Percentiles rank a stretch among this genome's conserved stretches.
phyloP scores from a whole-genome alignment of 2,113 vertebrate species.

The Atlantisia rogersi region DNA sequence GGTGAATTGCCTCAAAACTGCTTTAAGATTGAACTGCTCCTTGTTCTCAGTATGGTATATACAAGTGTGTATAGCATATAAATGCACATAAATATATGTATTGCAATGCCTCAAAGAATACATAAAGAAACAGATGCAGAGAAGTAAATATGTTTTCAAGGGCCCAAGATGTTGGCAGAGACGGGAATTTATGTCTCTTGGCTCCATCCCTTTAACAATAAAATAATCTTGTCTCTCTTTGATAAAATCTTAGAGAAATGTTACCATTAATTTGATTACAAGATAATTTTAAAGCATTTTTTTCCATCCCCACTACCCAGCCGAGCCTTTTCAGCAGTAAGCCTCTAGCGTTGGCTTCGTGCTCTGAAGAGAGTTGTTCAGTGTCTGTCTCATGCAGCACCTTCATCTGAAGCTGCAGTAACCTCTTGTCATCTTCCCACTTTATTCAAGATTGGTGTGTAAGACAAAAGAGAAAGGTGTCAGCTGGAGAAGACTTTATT shows the following conservation, averaged over 20 bases:
- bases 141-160: not conserved
- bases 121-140: not conserved
- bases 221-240: not conserved
- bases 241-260: not conserved
- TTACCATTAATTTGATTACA: not conserved
- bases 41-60: not conserved
- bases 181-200: not conserved
- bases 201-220: not conserved
- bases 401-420: not conserved
- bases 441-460: conserved; percentile 13
- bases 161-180: not conserved
- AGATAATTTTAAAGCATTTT: not conserved
- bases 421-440: not conserved
- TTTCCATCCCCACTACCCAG: not conserved
- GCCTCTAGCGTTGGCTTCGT: not conserved
- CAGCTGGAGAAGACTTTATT: not conserved
- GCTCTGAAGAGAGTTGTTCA: not conserved
- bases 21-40: not conserved
- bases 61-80: not conserved
- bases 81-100: not conserved
- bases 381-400: not conserved
- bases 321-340: not conserved
- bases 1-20: not conserved
- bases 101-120: not conserved
- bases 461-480: not conserved